phyloP scores from a whole-genome alignment of 2,888 invertebrate genomes.

The Arge pagana region DNA sequence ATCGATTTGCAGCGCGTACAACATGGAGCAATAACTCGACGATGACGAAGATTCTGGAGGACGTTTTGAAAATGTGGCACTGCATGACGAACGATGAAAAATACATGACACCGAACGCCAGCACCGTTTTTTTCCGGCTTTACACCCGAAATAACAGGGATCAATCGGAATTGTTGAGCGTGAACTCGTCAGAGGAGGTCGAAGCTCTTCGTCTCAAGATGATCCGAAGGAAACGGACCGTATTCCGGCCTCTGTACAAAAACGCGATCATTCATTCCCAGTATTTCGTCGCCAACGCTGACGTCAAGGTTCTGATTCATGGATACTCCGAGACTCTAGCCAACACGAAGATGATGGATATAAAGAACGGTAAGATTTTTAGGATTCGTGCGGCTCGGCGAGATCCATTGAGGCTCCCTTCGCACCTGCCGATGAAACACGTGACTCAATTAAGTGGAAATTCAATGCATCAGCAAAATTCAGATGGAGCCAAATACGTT shows the following conservation, averaged over 20 bases:
- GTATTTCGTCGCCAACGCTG: constrained; percentile 20
- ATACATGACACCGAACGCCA: constrained; percentile 19
- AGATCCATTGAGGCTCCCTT: no score
- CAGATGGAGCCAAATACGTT: constrained; percentile 36
- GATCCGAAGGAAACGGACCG: constrained; percentile 9
- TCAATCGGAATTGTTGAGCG: constrained; percentile 20
- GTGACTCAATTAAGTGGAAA: background rate
- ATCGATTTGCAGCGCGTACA: constrained; percentile 11
- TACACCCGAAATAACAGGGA: constrained; percentile 25
- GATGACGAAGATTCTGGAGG: constrained; percentile 13
- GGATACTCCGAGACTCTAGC: constrained; percentile 27
- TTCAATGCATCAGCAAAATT: constrained; percentile 18
- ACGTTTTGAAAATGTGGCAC: constrained; percentile 26
- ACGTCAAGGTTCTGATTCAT: constrained; percentile 26
- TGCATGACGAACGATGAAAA: constrained; percentile 20
- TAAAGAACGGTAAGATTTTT: constrained; percentile 24
- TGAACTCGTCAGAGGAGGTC: constrained; percentile 18
- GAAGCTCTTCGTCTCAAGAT: constrained; percentile 23
- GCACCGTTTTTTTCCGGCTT: constrained; percentile 25
- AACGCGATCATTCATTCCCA: constrained; percentile 20
- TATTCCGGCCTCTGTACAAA: constrained; percentile 4
- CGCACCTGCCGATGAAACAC: background rate
- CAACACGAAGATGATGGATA: constrained; percentile 25
- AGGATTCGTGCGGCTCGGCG: no score
- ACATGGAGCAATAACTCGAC: constrained; percentile 14